A percentile compares a stretch with the other conserved stretches of the same genome.
Conservation (phyloP, 2,113 vertebrate species). For the Elaphurus davidianus region DNA sequence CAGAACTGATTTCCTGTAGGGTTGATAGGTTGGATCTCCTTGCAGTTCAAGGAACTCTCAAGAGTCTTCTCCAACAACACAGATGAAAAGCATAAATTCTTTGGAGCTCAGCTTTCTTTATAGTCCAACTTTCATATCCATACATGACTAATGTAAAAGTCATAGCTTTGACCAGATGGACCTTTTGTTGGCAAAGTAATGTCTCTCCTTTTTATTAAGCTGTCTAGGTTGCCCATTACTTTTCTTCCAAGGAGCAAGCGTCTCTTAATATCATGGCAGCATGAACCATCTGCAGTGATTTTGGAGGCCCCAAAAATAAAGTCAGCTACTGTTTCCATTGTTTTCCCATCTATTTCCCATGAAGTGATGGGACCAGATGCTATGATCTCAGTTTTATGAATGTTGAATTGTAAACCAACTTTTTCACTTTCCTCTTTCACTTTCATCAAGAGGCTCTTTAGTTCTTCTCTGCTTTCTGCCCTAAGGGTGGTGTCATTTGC, state of each 20-base stretch:
- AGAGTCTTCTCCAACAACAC: not conserved
- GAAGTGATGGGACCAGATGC: fast-evolving
- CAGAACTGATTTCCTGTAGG: not conserved
- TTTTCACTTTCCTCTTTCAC: not conserved
- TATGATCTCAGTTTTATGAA: not conserved
- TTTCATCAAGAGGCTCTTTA: not conserved
- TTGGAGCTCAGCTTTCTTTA: not conserved
- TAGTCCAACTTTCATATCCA: not conserved
- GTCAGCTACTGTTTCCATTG: not conserved
- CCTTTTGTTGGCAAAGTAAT: not conserved
- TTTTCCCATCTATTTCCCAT: not conserved
- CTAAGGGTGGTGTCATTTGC: not conserved
- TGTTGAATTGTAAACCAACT: not conserved
- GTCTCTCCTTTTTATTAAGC: not conserved
- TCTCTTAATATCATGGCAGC: not conserved
- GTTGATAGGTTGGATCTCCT: not conserved
- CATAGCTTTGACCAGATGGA: not conserved
- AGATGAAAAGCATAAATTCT: not conserved
- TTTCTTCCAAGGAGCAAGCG: not conserved
- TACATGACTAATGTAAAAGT: not conserved
- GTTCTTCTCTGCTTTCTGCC: not conserved
- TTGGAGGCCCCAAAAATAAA: fast-evolving
- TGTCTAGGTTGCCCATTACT: not conserved
- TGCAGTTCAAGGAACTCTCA: not conserved
- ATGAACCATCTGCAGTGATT: not conserved